Percentiles rank a stretch among this genome's conserved stretches.
Evolutionary conservation across 2,797 vertebrate genomes (phyloP).

Genomic region (Scleropages formosus): DNA sequence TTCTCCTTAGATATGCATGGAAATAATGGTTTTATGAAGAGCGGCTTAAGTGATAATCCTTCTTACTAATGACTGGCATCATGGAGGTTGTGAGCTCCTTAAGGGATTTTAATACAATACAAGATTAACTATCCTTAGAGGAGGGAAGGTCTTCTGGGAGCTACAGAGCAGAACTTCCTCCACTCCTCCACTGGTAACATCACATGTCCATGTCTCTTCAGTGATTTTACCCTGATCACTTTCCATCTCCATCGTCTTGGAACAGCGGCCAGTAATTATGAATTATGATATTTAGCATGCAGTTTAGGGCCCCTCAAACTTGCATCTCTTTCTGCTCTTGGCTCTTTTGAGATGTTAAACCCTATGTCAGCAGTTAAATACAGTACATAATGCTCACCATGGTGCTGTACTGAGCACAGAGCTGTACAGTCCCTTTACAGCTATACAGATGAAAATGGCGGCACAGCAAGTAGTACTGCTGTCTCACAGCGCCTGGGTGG

Average conservation of each 20-base stretch:
- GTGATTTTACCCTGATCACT: neutral
- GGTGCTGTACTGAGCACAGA: no score
- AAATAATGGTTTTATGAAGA: no score
- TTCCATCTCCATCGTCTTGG: conserved; percentile 7
- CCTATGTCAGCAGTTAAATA: neutral
- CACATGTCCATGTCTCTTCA: neutral
- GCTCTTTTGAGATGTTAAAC: neutral
- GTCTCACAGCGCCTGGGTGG: no score
- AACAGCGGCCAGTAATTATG: neutral
- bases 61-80: neutral
- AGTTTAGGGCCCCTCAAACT: neutral
- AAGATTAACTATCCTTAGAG: conserved; percentile 18
- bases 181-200: neutral
- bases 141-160: neutral
- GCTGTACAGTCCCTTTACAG: no score
- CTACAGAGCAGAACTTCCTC: neutral
- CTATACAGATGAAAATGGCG: no score
- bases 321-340: neutral
- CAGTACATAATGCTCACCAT: no score
- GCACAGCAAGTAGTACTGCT: no score
- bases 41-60: conserved; percentile 10
- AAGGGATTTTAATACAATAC: conserved; percentile 12
- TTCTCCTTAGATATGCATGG: no score
- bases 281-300: conserved; percentile 3
- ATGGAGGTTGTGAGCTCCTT: neutral